A percentile compares a stretch with the other conserved stretches of the same genome.
Evolutionary conservation across 2,113 vertebrate species (phyloP).

Genomic region (Macquaria ambigua): DNA sequence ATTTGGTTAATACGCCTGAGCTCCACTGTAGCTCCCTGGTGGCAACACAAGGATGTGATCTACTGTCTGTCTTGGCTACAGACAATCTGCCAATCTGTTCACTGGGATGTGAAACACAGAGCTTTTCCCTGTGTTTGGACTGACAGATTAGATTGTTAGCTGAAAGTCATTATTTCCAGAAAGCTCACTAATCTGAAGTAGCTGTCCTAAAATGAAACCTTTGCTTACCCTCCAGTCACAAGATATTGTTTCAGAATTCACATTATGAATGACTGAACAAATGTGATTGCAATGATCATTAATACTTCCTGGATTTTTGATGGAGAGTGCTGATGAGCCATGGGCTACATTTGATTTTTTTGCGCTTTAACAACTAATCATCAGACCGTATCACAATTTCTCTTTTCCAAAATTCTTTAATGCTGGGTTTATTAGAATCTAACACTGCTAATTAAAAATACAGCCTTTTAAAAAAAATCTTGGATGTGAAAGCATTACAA

Average conservation of each 20-base stretch:
- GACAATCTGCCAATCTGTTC: slow-evolving; percentile 76
- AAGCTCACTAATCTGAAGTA: slow-evolving; percentile 67
- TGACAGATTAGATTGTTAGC: slow-evolving; percentile 75
- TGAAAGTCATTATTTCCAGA: slow-evolving; percentile 76
- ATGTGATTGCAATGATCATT: slow-evolving; percentile 44
- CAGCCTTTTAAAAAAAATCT: not conserved
- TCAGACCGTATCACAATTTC: not conserved
- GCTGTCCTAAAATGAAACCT: slow-evolving; percentile 61
- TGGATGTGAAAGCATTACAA: slow-evolving; percentile 29
- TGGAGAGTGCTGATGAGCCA: slow-evolving; percentile 12
- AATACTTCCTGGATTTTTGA: slow-evolving; percentile 43
- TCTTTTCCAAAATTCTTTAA: slow-evolving; percentile 22
- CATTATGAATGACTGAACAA: slow-evolving; percentile 37
- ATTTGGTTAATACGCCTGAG: slow-evolving; percentile 57
- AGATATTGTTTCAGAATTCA: slow-evolving; percentile 53
- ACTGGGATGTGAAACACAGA: slow-evolving; percentile 65
- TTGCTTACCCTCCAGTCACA: slow-evolving; percentile 40
- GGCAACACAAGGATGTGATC: slow-evolving; percentile 67
- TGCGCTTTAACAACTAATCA: slow-evolving; percentile 28
- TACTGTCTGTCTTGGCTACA: slow-evolving; percentile 60
- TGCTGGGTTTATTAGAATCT: slow-evolving; percentile 31
- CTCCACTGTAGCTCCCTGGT: slow-evolving; percentile 42
- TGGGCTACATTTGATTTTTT: slow-evolving; percentile 28
- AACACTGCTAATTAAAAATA: slow-evolving; percentile 36
- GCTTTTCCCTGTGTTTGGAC: slow-evolving; percentile 65